phyloP scores from a whole-genome alignment of 2,113 vertebrate genomes.

The Pelvicachromis taeniatus region DNA sequence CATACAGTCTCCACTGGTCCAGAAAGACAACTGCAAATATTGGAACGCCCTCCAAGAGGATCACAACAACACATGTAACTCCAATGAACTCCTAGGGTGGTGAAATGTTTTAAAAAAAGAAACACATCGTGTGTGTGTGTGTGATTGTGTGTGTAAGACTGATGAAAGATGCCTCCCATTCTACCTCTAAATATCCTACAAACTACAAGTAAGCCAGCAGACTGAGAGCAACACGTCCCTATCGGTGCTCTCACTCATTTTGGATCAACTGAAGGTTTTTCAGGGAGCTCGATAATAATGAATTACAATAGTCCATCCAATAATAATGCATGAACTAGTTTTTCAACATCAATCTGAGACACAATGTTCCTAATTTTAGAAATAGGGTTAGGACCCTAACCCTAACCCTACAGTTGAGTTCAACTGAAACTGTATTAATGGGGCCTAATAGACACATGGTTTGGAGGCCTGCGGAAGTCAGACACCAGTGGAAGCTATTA shows the following conservation, averaged over 20 bases:
- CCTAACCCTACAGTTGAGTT: too few species aligned
- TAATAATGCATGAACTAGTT: background rate
- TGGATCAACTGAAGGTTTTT: background rate
- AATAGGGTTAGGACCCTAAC: too few species aligned
- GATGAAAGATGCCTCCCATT: background rate
- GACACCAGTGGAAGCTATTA: background rate
- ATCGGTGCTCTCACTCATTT: background rate
- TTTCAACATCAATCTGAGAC: background rate
- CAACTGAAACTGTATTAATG: too few species aligned
- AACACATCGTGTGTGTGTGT: too few species aligned
- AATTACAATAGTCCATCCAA: background rate
- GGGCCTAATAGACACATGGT: too few species aligned
- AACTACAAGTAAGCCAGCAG: background rate
- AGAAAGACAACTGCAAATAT: background rate
- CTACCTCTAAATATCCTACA: background rate
- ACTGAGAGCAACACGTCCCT: background rate
- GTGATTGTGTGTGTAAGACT: background rate
- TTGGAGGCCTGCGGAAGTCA: too few species aligned
- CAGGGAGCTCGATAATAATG: background rate
- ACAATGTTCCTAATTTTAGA: background rate
- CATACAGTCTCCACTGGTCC: background rate
- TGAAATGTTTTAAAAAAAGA: background rate
- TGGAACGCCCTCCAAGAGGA: background rate
- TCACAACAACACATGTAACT: background rate
- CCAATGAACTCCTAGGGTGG: background rate